Evolutionary conservation across 2,888 invertebrate species (phyloP).

Genomic region (Drosophila nr. perissopoda): DNA sequence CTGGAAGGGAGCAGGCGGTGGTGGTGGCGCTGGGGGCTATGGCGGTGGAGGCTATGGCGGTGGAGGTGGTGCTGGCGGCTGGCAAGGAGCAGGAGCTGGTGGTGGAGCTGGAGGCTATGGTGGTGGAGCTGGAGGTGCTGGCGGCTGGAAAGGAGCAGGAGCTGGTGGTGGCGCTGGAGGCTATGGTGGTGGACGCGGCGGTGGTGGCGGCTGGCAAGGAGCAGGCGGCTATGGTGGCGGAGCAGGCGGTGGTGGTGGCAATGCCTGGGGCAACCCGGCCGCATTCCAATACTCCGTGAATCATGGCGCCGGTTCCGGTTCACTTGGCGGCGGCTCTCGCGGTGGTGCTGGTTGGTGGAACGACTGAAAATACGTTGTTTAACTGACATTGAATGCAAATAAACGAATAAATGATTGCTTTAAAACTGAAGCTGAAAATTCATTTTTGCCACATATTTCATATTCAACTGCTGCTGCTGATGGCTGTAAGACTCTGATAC

Average conservation of each 20-base stretch:
- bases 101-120: neutral
- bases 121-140: slow-evolving; percentile 15
- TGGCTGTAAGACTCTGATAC: neutral
- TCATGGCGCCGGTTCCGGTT: slow-evolving; percentile 39
- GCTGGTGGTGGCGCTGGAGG: slow-evolving; percentile 15
- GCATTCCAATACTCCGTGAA: slow-evolving; percentile 52
- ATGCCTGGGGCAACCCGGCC: slow-evolving; percentile 55
- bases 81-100: neutral
- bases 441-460: neutral
- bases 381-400: slow-evolving; percentile 1
- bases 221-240: neutral
- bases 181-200: slow-evolving; percentile 10
- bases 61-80: slow-evolving; percentile 23
- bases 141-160: slow-evolving; percentile 24
- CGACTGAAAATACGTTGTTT: slow-evolving; percentile 42
- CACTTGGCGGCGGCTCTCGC: slow-evolving; percentile 52
- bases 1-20: slow-evolving; percentile 36
- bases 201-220: slow-evolving; percentile 2
- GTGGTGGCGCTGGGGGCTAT: slow-evolving; percentile 27
- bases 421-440: neutral
- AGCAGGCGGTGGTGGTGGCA: slow-evolving; percentile 28
- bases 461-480: neutral
- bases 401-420: slow-evolving; percentile 24
- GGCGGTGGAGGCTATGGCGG: slow-evolving; percentile 24
- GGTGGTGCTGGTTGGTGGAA: slow-evolving; percentile 74